Evolutionary conservation across 2,888 invertebrate genomes (phyloP), one percentile per base, ranked within the genome.

Genomic region (Agrochola macilenta): DNA sequence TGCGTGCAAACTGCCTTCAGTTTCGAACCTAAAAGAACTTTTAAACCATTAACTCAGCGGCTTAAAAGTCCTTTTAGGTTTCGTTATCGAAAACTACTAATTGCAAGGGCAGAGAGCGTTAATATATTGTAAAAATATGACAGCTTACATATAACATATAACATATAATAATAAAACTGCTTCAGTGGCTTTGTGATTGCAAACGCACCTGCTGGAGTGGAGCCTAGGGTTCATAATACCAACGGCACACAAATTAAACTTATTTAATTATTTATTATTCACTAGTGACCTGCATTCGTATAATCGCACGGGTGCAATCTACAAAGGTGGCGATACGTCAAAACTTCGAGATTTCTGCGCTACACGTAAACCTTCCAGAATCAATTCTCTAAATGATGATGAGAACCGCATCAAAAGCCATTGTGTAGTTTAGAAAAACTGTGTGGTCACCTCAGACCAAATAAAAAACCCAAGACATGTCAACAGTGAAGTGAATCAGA

Each of bases 31-130:
- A 7, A 17, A 64, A 30, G 5, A 20, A 17, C 14, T 69, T 35
- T 35, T 35, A 35, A 35, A 0, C 35, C 35, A 5, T 35, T 35
- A 35, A 35, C 35, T 35, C 35, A 35, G 35, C 35, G 35, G 35
- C 35, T 35, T 35, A 35, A 35, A 35, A 35, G 35, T 35, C 35
- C 35, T 35, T 30, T 78, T 39, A 26, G 46, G 14, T 54, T 54
- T 52, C 8, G 23, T 68, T 79, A 57, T 72, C 26, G 17, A 46
- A 66, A 54, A 65, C 60, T n/a, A 60, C 35, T 78, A 46, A 71
- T 54, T 61, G 54, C 30, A 49, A 7, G 43, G 20, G 23, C 14
- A 54, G 54, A 49, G 30, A 7, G 46, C 23, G 30, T 7, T 49
- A 43, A 23, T 65, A 23, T 65, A 43, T 20, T 58, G 3, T 54